Evolutionary conservation across 2,797 vertebrate species (phyloP), one percentile per base, ranked within the genome.

Genomic region (Pseudocheirus occidentalis): DNA sequence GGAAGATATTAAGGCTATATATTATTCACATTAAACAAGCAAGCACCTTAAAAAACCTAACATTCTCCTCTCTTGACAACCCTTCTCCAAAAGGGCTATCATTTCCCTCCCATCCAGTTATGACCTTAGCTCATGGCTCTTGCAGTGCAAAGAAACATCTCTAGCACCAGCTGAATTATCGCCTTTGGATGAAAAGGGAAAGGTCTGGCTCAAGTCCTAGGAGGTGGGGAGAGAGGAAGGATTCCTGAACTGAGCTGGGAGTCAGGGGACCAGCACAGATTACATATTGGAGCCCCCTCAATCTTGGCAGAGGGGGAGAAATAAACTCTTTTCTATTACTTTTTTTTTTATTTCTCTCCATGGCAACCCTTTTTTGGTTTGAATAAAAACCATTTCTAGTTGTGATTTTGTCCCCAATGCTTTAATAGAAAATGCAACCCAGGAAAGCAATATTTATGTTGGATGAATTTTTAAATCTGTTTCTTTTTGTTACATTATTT

Each of bases 1-100:
- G 99, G 98, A 98, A 98, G 98, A 98, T 98, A 98, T 99, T 99
- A 99, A 99, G 99, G 99, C 99, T 98, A 99, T 98, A 98, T 99
- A 99, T 99, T 98, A 99, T 99, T 99, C 99, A 99, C 98, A 99
- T 98, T 97, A 98, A 98, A 98, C 98, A 98, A 98, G 98, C 98
- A 99, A 99, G 98, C 99, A 99, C 99, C 99, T 98, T 98, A 98
- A 98, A 98, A 98, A 98, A 98, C 98, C 97, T n/a, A 97, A 87
- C 92, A 31, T n/a, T 90, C 66, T 96, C 91, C 91, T 96, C 95
- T 93, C 95, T 46, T 92, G 93, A 96, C 92, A 95, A 92, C 58
- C 58, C 90, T 46, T 55, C 55, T 59, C 81, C 81, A 91, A 62
- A 96, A 73, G 89, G 93, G 59, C 92, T 87, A 34, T 28, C 40